phyloP scores from a whole-genome alignment of 2,888 invertebrate genomes.

The Merodon equestris region DNA sequence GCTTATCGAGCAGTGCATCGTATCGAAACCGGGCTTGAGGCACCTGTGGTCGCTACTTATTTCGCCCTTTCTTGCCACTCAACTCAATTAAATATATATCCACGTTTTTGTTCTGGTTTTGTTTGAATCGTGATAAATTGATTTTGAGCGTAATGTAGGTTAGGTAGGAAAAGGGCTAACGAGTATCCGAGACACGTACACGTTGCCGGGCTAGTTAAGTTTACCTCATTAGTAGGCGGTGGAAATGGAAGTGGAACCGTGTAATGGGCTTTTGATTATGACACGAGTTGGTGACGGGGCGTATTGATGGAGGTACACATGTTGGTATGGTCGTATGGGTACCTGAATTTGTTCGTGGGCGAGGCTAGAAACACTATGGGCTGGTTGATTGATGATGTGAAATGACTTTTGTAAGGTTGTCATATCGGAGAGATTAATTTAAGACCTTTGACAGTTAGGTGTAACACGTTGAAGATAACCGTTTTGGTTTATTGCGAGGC shows the following conservation, averaged over 20 bases:
- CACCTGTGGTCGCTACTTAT: constrained; percentile 33
- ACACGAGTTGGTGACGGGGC: constrained; percentile 20
- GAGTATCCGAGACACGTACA: background rate
- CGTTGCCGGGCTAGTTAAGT: constrained; percentile 16
- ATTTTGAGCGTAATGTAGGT: constrained; percentile 18
- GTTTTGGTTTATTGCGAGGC: no score
- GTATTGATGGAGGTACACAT: no score
- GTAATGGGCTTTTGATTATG: constrained; percentile 60
- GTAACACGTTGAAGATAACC: no score
- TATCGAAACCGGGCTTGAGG: constrained; percentile 22
- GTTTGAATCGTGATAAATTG: constrained; percentile 54
- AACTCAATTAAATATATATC: constrained; percentile 49
- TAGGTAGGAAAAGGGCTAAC: constrained; percentile 10
- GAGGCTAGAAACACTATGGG: background rate
- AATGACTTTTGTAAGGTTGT: background rate
- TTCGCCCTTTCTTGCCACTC: constrained; percentile 50
- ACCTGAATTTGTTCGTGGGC: no score
- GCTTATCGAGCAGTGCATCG: constrained; percentile 45
- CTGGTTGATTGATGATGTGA: constrained; percentile 44
- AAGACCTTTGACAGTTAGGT: no score
- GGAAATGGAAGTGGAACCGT: constrained; percentile 27
- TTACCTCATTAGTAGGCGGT: constrained; percentile 51
- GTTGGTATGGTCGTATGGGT: background rate
- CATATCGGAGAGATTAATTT: no score
- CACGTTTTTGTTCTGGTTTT: constrained; percentile 9